A percentile compares a stretch with the other conserved stretches of the same genome.
These are phyloP conservation scores for Pan paniscus DNA, from an alignment of 2,113 vertebrate species.

Conservation along the genomic window DNA sequence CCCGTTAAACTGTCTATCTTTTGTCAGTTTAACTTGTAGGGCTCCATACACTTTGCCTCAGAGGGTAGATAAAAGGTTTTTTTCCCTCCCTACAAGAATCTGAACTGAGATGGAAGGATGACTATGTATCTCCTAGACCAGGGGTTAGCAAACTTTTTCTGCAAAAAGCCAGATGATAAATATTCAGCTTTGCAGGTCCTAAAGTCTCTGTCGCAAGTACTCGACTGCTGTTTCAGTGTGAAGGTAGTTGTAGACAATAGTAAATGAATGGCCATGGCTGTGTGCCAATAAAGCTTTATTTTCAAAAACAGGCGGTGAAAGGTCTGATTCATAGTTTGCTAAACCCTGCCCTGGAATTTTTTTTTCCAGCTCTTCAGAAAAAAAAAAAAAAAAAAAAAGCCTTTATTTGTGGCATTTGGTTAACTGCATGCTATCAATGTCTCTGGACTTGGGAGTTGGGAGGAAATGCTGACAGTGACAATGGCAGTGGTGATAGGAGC, in stretches of 20 bases:
- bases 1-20: background rate
- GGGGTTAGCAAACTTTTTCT: background rate
- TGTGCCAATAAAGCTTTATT: background rate
- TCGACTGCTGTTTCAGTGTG: background rate
- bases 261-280: background rate
- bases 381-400: background rate
- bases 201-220: background rate
- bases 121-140: background rate
- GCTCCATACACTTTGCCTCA: background rate
- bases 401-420: background rate
- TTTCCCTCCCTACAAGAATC: background rate
- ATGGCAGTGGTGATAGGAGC: background rate
- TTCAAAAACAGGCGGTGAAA: background rate
- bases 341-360: background rate
- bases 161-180: background rate
- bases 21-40: background rate
- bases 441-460: background rate
- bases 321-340: background rate
- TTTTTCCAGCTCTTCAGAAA: background rate
- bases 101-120: background rate
- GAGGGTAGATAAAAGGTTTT: background rate
- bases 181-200: background rate
- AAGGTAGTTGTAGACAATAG: background rate
- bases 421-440: background rate
- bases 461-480: background rate